Percentiles rank a stretch among this genome's conserved stretches.
Conservation (phyloP, 2,888 invertebrate species). For the Syrphus vitripennis region DNA sequence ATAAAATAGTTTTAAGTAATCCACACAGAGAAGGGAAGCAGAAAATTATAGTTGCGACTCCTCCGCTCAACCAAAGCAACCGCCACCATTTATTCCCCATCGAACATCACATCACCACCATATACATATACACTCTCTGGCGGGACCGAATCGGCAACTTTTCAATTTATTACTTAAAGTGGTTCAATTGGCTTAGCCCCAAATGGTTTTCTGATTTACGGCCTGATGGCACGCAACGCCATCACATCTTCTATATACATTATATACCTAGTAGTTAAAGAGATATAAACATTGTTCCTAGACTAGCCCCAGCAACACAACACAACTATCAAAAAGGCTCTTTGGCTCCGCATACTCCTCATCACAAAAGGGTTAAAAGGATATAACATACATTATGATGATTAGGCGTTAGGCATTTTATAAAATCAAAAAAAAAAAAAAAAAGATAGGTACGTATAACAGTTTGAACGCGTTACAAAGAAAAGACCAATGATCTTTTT, state of each 20-base stretch:
- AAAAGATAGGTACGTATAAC: too few relatives aligned
- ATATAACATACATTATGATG: conserved; percentile 37
- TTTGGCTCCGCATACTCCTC: neutral
- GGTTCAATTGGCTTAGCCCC: conserved; percentile 76
- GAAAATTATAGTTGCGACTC: conserved; percentile 37
- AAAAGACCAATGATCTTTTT: conserved; percentile 33
- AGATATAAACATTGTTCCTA: neutral
- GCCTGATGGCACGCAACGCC: conserved; percentile 77
- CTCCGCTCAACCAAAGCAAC: conserved; percentile 30
- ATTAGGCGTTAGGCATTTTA: conserved; percentile 44
- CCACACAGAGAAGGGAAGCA: conserved; percentile 45
- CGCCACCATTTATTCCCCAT: conserved; percentile 41
- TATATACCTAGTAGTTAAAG: neutral
- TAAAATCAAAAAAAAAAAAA: neutral
- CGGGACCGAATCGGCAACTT: conserved; percentile 75
- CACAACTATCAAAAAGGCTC: too few relatives aligned
- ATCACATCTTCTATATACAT: conserved; percentile 22
- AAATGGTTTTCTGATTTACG: conserved; percentile 79
- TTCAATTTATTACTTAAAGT: conserved; percentile 77
- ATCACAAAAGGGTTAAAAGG: conserved; percentile 42
- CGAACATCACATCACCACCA: conserved; percentile 46
- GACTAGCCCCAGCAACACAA: conserved; percentile 16
- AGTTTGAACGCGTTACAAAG: neutral
- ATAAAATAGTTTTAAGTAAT: conserved; percentile 57
- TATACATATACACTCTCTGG: neutral